Evolutionary conservation across 2,888 invertebrate genomes (phyloP).

Genomic region (Trichopria drosophilae): DNA sequence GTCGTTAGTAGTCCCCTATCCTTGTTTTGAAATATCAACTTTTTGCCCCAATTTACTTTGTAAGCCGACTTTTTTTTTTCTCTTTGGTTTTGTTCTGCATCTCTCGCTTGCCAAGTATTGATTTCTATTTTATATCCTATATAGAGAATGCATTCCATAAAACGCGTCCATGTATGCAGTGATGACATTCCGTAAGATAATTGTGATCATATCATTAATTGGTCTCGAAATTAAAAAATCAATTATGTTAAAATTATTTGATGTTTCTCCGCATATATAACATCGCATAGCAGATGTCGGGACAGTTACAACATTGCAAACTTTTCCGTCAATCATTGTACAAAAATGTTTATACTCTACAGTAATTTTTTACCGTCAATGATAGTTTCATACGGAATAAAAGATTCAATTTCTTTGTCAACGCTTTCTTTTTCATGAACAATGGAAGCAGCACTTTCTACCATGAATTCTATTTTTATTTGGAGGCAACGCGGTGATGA

Average conservation of each 20-base stretch:
- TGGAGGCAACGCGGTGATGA: conserved; percentile 3
- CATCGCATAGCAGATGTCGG: conserved; percentile 1
- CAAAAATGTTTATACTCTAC: neutral
- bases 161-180: conserved; percentile 3
- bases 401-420: neutral
- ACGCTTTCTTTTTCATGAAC: neutral
- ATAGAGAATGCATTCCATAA: neutral
- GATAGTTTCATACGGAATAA: neutral
- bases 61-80: neutral
- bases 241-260: neutral
- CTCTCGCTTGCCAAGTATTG: no score
- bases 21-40: conserved; percentile 16
- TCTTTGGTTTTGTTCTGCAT: no score
- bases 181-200: neutral
- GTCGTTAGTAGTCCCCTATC: conserved; percentile 10
- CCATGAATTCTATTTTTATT: conserved; percentile 4
- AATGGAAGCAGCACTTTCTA: neutral
- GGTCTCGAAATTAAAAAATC: neutral
- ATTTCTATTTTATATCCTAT: no score
- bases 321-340: conserved; percentile 9
- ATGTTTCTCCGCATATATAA: no score
- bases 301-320: conserved; percentile 1
- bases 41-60: conserved; percentile 4
- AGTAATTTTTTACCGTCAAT: neutral
- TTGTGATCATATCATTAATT: neutral